These are phyloP conservation scores for Platerodrilus igneus DNA, from an alignment of 2,888 invertebrate genomes.

Conservation along the genomic window DNA sequence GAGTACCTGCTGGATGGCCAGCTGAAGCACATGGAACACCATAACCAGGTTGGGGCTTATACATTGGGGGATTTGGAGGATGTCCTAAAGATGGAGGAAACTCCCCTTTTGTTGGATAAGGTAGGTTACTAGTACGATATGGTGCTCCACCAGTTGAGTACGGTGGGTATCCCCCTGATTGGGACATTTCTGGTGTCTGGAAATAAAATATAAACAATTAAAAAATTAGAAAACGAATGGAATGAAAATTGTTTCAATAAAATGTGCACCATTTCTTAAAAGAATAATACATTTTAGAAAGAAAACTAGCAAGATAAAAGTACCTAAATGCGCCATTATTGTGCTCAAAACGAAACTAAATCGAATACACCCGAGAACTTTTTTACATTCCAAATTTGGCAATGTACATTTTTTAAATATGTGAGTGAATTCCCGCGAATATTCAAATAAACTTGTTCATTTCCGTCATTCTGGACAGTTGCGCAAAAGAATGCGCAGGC, in stretches of 20 bases:
- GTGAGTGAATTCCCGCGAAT: too few species aligned
- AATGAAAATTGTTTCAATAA: background rate
- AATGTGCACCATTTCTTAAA: background rate
- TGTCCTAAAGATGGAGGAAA: slow-evolving; percentile 51
- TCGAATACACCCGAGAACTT: too few species aligned
- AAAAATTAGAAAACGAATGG: background rate
- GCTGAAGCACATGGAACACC: slow-evolving; percentile 26
- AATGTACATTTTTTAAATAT: too few species aligned
- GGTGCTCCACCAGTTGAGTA: slow-evolving; percentile 38
- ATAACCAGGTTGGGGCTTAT: slow-evolving; percentile 51
- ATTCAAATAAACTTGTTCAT: too few species aligned
- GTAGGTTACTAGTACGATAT: slow-evolving; percentile 44
- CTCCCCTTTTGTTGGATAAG: slow-evolving; percentile 35
- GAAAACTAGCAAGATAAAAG: too few species aligned
- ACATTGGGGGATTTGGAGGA: slow-evolving; percentile 43
- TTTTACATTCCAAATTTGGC: too few species aligned
- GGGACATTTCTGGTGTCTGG: too few species aligned
- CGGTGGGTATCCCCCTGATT: slow-evolving; percentile 27
- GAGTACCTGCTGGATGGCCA: slow-evolving; percentile 30
- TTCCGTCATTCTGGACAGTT: too few species aligned
- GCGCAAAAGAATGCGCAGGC: too few species aligned
- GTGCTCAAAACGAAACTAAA: too few species aligned
- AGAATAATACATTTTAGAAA: too few species aligned
- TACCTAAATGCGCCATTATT: too few species aligned
- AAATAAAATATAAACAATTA: background rate